phyloP scores from a whole-genome alignment of 2,888 invertebrate species.

The Slavum lentiscoides region DNA sequence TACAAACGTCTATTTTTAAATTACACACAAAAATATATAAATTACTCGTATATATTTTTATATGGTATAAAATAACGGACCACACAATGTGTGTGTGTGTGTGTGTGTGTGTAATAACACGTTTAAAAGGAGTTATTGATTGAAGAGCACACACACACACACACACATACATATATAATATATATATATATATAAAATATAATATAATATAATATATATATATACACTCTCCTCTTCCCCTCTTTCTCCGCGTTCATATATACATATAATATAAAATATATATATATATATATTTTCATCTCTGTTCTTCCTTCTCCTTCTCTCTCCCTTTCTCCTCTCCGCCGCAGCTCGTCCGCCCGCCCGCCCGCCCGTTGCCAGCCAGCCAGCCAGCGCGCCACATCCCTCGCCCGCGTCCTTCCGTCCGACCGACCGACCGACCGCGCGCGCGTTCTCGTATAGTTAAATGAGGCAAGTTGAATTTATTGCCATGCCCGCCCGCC shows the following conservation, averaged over 20 bases:
- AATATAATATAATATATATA: neutral
- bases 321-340: neutral
- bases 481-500: conserved; percentile 37
- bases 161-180: conserved; percentile 1
- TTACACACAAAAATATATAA: neutral
- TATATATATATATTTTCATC: conserved; percentile 9
- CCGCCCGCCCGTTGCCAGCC: no score
- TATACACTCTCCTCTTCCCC: conserved; percentile 1
- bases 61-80: conserved; percentile 43
- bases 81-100: conserved; percentile 7
- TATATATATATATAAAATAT: neutral
- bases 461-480: conserved; percentile 54
- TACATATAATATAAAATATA: conserved; percentile 19
- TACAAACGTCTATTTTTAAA: conserved; percentile 37
- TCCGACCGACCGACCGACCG: neutral
- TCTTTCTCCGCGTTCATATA: conserved; percentile 12
- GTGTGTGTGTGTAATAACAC: conserved; percentile 36
- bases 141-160: conserved; percentile 43
- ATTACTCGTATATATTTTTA: conserved; percentile 22
- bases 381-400: no score
- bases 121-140: conserved; percentile 53
- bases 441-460: conserved; percentile 25
- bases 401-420: neutral
- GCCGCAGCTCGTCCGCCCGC: no score
- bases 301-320: neutral